phyloP scores from a whole-genome alignment of 1,140 invertebrate species.

The Kradibia gibbosae region DNA sequence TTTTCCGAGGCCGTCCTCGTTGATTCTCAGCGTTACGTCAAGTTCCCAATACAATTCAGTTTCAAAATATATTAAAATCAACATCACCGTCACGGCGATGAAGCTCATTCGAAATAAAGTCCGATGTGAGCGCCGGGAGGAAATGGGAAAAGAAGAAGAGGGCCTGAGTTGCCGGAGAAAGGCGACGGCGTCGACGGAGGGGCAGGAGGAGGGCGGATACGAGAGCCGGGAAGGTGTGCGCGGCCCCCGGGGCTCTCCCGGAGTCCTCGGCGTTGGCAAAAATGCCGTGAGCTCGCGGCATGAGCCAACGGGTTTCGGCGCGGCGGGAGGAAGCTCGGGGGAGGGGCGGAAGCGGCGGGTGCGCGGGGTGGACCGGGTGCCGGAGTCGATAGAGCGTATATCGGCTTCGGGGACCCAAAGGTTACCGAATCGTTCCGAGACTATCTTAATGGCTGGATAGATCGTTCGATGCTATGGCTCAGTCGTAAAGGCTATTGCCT shows the following conservation, averaged over 20 bases:
- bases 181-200: not conserved
- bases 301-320: too few species aligned
- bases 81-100: not conserved
- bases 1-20: not conserved
- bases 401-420: constrained; percentile 73
- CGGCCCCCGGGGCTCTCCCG: too few species aligned
- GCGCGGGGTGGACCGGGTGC: constrained; percentile 24
- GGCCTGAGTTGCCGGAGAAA: not conserved
- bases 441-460: constrained; percentile 74
- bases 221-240: constrained; percentile 48
- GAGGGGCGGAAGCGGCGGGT: constrained; percentile 49
- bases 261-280: constrained; percentile 68
- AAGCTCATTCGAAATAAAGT: constrained; percentile 39
- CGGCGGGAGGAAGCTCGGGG: not conserved
- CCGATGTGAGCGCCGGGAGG: constrained; percentile 44
- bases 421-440: constrained; percentile 74
- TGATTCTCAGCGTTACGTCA: too few species aligned
- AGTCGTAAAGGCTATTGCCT: constrained; percentile 74
- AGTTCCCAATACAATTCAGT: not conserved
- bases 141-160: constrained; percentile 52
- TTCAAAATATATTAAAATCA: constrained; percentile 30
- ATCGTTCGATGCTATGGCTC: constrained; percentile 74
- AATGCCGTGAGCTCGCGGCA: constrained; percentile 56
- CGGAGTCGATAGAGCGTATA: constrained; percentile 71
- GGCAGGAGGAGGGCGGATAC: not conserved